phyloP scores from a whole-genome alignment of 2,113 vertebrate species.

The Thomomys bottae region DNA sequence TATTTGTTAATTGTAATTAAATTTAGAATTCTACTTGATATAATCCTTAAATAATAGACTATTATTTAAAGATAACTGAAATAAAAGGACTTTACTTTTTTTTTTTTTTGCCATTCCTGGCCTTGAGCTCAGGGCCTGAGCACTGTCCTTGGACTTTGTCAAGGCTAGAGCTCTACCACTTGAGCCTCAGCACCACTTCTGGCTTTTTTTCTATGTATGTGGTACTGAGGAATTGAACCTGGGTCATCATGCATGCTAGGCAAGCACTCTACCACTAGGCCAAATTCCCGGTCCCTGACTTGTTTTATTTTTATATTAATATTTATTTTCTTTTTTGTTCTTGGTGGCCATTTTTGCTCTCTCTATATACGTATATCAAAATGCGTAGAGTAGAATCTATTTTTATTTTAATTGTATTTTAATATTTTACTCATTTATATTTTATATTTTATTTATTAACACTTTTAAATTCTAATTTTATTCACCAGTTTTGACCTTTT shows the following conservation, averaged over 20 bases:
- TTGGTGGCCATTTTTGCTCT: neutral
- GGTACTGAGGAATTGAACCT: no score
- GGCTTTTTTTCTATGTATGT: no score
- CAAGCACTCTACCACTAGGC: no score
- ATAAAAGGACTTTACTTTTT: neutral
- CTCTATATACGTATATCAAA: neutral
- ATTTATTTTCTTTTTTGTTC: neutral
- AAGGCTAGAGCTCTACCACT: no score
- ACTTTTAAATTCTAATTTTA: slow-evolving; percentile 37
- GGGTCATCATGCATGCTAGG: no score
- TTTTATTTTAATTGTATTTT: no score
- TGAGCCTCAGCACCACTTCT: no score
- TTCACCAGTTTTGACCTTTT: slow-evolving; percentile 12
- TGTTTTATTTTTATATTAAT: neutral
- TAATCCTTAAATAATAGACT: slow-evolving; percentile 3
- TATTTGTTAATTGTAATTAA: neutral
- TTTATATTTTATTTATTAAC: neutral
- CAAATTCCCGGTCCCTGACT: no score
- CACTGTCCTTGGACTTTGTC: no score
- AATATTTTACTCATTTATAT: no score
- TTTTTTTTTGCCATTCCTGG: no score
- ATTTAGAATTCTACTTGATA: neutral
- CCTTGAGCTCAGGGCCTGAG: no score
- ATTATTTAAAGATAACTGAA: slow-evolving; percentile 24
- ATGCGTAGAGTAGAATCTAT: neutral